Evolutionary conservation across 2,113 vertebrate species (phyloP).

Genomic region (Geococcyx californianus): DNA sequence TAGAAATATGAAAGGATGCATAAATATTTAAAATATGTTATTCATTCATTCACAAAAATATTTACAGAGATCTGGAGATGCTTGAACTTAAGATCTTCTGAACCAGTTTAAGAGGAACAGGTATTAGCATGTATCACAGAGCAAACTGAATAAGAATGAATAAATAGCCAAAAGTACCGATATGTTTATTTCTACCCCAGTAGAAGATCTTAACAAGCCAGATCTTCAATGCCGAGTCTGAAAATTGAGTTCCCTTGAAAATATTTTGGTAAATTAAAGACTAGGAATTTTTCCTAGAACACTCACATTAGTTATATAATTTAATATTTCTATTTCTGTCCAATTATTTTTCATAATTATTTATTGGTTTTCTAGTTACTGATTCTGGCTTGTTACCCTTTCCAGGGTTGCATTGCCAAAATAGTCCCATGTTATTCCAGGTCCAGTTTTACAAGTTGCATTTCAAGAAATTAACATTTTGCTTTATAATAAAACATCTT

Average conservation of each 20-base stretch:
- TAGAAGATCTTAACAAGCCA: neutral
- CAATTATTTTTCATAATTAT: neutral
- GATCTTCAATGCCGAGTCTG: neutral
- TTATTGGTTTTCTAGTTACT: neutral
- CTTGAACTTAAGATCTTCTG: neutral
- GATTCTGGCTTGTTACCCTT: neutral
- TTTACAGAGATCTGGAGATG: neutral
- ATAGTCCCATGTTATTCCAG: neutral
- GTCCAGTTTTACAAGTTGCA: neutral
- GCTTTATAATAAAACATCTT: neutral
- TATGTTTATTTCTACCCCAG: neutral
- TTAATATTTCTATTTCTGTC: neutral
- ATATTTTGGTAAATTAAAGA: neutral
- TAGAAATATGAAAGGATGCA: neutral
- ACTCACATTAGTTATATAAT: neutral
- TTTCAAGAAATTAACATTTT: neutral
- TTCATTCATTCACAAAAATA: neutral
- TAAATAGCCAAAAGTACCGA: neutral
- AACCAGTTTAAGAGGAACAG: neutral
- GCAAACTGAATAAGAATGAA: neutral
- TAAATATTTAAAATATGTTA: neutral
- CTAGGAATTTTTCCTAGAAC: fast-evolving
- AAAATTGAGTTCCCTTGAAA: neutral
- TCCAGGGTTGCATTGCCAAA: neutral
- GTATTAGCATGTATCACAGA: neutral